phyloP scores from a whole-genome alignment of 2,797 vertebrate species.

The Acanthopagrus latus region DNA sequence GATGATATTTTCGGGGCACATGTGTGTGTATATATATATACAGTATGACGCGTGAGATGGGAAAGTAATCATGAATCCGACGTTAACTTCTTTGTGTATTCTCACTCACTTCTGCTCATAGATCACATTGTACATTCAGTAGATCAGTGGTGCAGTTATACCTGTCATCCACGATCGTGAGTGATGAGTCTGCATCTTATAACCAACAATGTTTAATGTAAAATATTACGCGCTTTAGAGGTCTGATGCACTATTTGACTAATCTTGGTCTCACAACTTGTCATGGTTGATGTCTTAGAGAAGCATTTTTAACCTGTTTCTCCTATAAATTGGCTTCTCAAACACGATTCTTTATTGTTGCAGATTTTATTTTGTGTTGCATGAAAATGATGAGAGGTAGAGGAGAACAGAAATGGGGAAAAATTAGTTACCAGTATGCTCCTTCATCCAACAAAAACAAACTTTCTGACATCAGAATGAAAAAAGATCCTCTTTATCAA shows the following conservation, averaged over 20 bases:
- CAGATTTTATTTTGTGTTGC: conserved; percentile 12
- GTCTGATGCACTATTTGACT: conserved; percentile 15
- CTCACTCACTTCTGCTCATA: conserved; percentile 12
- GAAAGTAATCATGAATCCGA: conserved; percentile 54
- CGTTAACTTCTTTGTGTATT: background rate
- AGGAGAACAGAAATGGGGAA: background rate
- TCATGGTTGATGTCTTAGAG: background rate
- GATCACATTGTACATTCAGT: background rate
- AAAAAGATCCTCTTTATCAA: too few species aligned
- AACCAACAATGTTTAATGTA: conserved; percentile 23
- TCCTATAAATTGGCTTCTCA: conserved; percentile 10
- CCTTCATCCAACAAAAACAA: too few species aligned
- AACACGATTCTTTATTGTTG: conserved; percentile 9
- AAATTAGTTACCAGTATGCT: background rate
- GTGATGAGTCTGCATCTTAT: conserved; percentile 6
- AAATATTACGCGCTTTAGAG: conserved; percentile 10
- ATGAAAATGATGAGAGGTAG: background rate
- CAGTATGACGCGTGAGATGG: conserved; percentile 16
- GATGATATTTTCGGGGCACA: conserved; percentile 54
- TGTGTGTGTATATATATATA: conserved; percentile 51
- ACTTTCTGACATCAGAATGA: too few species aligned
- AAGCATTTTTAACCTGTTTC: background rate
- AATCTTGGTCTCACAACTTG: conserved; percentile 13
- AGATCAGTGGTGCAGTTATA: conserved; percentile 11
- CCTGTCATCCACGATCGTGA: conserved; percentile 12